These are phyloP conservation scores for Eurosta solidaginis DNA, from an alignment of 1,140 invertebrate species.

Conservation along the genomic window DNA sequence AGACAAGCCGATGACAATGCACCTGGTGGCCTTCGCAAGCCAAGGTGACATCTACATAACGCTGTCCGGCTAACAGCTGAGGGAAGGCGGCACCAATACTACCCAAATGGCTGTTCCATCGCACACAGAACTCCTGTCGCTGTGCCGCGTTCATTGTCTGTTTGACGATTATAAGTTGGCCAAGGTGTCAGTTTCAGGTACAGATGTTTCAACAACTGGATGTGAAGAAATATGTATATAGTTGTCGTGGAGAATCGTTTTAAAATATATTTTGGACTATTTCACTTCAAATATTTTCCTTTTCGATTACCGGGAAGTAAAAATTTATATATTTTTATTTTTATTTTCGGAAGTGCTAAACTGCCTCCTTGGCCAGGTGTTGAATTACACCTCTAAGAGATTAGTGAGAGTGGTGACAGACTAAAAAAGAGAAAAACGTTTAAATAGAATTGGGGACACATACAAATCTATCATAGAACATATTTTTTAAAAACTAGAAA, in stretches of 20 bases:
- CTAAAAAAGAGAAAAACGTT: neutral
- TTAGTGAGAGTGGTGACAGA: neutral
- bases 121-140: constrained; percentile 77
- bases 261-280: neutral
- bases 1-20: constrained; percentile 85
- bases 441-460: too few species aligned
- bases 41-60: constrained; percentile 87
- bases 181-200: constrained; percentile 1
- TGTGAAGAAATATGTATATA: neutral
- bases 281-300: neutral
- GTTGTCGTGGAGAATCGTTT: neutral
- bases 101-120: constrained; percentile 74
- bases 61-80: constrained; percentile 76
- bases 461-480: too few species aligned
- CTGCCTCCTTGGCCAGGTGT: neutral
- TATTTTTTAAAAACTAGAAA: too few species aligned
- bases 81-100: constrained; percentile 59
- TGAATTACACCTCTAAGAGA: neutral
- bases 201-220: neutral
- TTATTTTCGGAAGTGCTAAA: neutral
- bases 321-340: neutral
- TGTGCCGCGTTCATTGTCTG: constrained; percentile 60
- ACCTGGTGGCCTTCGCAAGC: constrained; percentile 85
- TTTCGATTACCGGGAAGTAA: neutral
- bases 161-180: neutral